Conservation (phyloP, 2,797 vertebrate species). For the Phaenicophaeus curvirostris region DNA sequence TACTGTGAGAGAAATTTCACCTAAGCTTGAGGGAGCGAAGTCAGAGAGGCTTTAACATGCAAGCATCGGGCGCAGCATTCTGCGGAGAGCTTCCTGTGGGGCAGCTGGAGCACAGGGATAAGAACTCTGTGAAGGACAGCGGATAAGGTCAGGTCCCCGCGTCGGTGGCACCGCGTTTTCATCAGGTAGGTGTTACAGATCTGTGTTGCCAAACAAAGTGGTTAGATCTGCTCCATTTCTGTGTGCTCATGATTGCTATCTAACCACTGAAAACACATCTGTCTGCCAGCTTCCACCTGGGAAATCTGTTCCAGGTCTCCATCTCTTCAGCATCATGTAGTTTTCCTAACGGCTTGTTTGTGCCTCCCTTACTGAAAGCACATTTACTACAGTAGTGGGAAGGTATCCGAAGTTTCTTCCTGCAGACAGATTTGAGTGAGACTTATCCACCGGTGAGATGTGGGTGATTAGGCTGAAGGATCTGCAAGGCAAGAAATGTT, state of each 20-base stretch:
- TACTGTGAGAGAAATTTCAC: background rate
- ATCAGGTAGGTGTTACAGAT: accelerated
- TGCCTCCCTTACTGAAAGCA: background rate
- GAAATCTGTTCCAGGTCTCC: too few species aligned
- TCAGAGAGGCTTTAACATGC: background rate
- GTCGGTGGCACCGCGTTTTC: accelerated
- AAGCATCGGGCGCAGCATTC: accelerated
- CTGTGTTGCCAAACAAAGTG: too few species aligned
- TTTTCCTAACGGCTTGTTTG: background rate
- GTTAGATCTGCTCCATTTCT: accelerated
- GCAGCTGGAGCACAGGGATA: background rate
- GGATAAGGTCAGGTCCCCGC: background rate
- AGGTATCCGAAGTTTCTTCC: background rate
- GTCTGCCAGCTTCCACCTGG: accelerated
- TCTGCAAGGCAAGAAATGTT: background rate
- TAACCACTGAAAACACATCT: too few species aligned
- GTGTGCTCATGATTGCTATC: accelerated
- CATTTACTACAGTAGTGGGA: background rate
- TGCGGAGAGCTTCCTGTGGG: background rate
- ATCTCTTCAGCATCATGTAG: accelerated
- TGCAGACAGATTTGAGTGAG: background rate
- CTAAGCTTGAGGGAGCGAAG: background rate
- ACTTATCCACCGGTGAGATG: background rate
- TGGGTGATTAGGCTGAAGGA: background rate
- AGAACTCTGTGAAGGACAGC: background rate